Evolutionary conservation across 2,797 vertebrate genomes (phyloP).

Genomic region (Pyrocephalus nanus): DNA sequence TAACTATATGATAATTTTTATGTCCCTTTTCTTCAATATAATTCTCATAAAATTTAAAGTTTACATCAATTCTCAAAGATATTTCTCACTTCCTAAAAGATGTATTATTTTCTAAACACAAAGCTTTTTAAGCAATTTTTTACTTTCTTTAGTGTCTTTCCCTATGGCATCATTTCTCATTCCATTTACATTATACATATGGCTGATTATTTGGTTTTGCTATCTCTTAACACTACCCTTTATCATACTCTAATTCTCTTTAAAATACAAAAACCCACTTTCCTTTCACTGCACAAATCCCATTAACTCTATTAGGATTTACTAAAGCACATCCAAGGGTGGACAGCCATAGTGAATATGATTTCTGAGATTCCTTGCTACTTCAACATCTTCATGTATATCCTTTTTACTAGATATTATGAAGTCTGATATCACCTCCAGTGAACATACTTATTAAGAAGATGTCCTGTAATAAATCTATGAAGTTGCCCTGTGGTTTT

Average conservation of each 20-base stretch:
- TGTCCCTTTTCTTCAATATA: neutral
- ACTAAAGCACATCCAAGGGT: neutral
- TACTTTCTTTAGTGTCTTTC: neutral
- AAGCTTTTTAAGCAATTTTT: neutral
- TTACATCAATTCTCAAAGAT: neutral
- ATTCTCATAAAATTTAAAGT: neutral
- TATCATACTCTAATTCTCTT: neutral
- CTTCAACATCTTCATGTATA: neutral
- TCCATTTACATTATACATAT: neutral
- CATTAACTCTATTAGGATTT: conserved; percentile 33
- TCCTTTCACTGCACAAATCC: neutral
- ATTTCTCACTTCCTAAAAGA: neutral
- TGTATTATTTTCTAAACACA: neutral
- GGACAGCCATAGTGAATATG: neutral
- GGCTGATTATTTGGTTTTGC: neutral
- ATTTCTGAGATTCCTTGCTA: conserved; percentile 14
- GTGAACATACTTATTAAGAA: neutral
- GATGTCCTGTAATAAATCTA: neutral
- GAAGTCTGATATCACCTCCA: neutral
- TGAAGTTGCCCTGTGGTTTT: neutral
- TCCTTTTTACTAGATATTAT: neutral
- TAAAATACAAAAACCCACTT: neutral
- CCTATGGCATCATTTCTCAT: neutral
- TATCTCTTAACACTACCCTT: neutral
- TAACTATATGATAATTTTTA: neutral